Conservation (phyloP, 2,113 vertebrate genomes). For the Patagioenas fasciata region DNA sequence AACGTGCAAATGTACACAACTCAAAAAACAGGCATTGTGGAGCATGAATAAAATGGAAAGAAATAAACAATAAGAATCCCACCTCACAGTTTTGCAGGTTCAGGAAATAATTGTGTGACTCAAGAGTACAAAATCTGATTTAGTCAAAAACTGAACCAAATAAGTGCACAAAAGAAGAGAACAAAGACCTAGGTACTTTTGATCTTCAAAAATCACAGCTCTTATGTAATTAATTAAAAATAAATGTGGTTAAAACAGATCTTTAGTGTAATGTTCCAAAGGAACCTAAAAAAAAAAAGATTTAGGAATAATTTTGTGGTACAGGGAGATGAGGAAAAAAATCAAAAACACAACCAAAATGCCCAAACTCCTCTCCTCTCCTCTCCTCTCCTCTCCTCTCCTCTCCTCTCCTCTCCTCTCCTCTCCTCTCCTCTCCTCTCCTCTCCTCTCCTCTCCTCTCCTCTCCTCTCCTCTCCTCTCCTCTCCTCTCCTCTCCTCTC, state of each 20-base stretch:
- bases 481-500: no score
- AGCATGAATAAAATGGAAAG: background rate
- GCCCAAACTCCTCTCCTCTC: rapidly evolving
- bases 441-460: background rate
- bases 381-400: background rate
- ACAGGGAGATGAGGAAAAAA: background rate
- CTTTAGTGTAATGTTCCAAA: background rate
- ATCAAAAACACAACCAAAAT: background rate
- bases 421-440: no score
- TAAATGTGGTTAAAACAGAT: background rate
- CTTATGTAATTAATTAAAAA: background rate
- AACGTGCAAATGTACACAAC: background rate
- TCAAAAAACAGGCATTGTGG: background rate
- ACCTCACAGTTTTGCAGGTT: background rate
- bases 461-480: background rate
- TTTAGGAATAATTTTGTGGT: background rate
- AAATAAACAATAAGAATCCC: background rate
- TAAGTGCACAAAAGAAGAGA: background rate
- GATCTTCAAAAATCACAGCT: background rate
- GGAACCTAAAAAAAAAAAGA: background rate
- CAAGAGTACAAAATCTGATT: background rate
- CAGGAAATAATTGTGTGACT: background rate
- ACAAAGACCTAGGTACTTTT: background rate
- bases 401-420: background rate
- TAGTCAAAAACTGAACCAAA: background rate